Base-by-base conservation (phyloP, 2,797 vertebrate species). In the Cuniculus paca region DNA sequence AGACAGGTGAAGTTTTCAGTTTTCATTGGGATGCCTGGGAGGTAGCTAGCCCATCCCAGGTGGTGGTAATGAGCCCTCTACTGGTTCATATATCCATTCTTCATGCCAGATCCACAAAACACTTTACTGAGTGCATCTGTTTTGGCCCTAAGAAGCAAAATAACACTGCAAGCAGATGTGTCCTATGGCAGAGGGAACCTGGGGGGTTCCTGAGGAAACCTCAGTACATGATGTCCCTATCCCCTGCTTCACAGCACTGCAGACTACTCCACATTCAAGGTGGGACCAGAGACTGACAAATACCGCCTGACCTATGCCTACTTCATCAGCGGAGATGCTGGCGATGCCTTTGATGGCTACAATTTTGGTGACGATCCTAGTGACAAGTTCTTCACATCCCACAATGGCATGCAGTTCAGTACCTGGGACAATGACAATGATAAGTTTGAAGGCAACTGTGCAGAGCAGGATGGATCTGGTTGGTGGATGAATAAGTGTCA, bases 401-500 rank as follows among this genome's bases (percentile, higher is more conserved):
- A 99, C 97, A 99, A 99, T 0, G 99, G 99, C 98, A 99, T 99
- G 98, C 99, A 98, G 98, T 99, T 99, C 98, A 99, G 99, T 60
- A 99, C 99, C 54, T 28, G 74, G 0, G 99, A 99, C 98, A 99
- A 79, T 0, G 99, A 99, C 98, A 99, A 99, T 0, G 99, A 99
- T 97, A 99, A 98, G n/a, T 99, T 97, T 9, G 90, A 98, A 0
- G 99, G 99, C 74, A 99, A 99, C 98, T 99, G 99, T 93, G 99
- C 99, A 36, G 91, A 96, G 78, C 99, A 99, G 98, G 99, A 99
- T 1, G 99, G 99, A 58, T 99, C 99, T 9, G 99, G 99, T 17
- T 99, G 99, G 99, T 99, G 99, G 99, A 99, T 99, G 99, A 99
- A 99, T 88, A 99, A 98, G 63, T 99, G 99, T 65, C 99, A 99